Percentiles rank a stretch among this genome's conserved stretches.
Conservation (phyloP, 2,888 invertebrate genomes). For the Seira musarum region DNA sequence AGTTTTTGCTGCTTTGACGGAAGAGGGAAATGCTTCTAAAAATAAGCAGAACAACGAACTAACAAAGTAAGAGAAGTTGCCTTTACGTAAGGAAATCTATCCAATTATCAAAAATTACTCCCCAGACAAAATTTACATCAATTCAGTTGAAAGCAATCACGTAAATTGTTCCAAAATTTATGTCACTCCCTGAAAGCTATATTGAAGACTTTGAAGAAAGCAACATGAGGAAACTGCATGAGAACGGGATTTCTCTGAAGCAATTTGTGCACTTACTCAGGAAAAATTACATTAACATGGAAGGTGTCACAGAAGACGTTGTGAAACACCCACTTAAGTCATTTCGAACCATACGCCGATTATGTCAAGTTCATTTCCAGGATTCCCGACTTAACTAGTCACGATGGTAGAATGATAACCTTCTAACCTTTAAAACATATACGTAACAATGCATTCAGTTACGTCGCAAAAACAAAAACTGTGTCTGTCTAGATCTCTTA, state of each 20-base stretch:
- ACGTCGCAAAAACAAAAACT: not conserved
- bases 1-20: not conserved
- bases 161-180: not conserved
- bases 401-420: not conserved
- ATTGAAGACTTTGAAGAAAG: slow-evolving; percentile 35
- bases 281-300: slow-evolving; percentile 17
- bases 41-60: too few relatives aligned
- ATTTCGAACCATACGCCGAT: slow-evolving; percentile 43
- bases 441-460: too few relatives aligned
- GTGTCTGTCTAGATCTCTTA: not conserved
- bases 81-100: too few relatives aligned
- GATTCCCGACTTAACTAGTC: slow-evolving; percentile 21
- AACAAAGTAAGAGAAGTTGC: too few relatives aligned
- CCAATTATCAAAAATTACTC: too few relatives aligned
- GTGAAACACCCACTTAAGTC: slow-evolving; percentile 53
- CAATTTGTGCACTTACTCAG: slow-evolving; percentile 34
- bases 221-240: slow-evolving; percentile 9
- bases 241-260: slow-evolving; percentile 20
- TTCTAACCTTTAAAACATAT: not conserved
- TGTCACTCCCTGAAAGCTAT: slow-evolving; percentile 29
- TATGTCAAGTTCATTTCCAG: slow-evolving; percentile 19
- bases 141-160: too few relatives aligned
- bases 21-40: not conserved
- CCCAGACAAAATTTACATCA: too few relatives aligned
- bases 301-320: slow-evolving; percentile 26